These are phyloP conservation scores for Mesoclemmys tuberculata DNA, from an alignment of 2,113 vertebrate genomes.

Conservation along the genomic window DNA sequence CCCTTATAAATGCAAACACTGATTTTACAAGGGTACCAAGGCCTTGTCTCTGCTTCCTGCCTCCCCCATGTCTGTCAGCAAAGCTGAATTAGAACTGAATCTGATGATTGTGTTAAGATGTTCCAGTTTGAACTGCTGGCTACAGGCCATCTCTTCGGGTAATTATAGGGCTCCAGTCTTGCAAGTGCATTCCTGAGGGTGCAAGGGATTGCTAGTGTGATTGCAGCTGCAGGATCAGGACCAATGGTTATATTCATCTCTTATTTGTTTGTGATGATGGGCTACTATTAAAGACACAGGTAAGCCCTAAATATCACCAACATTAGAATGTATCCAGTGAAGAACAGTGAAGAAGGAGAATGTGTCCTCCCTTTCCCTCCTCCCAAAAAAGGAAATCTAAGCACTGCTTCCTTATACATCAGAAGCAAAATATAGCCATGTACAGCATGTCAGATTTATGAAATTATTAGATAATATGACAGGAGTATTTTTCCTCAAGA, in stretches of 20 bases:
- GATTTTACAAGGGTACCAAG: slow-evolving; percentile 59
- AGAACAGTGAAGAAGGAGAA: neutral
- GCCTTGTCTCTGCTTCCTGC: slow-evolving; percentile 62
- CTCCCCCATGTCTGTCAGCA: slow-evolving; percentile 64
- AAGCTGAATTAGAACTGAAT: slow-evolving; percentile 67
- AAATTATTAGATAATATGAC: neutral
- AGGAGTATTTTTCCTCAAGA: neutral
- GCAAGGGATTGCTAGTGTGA: neutral
- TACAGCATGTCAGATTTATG: neutral
- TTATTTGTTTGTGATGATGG: neutral
- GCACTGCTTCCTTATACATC: neutral
- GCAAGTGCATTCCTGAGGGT: neutral
- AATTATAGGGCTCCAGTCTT: neutral
- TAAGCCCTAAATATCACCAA: neutral
- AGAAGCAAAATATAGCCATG: neutral
- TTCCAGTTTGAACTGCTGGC: slow-evolving; percentile 32
- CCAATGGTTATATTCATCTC: neutral
- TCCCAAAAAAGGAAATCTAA: neutral
- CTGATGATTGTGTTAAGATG: slow-evolving; percentile 51
- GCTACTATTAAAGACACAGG: neutral
- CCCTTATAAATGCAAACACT: slow-evolving; percentile 69
- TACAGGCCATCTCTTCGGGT: slow-evolving; percentile 27
- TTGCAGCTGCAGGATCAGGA: neutral
- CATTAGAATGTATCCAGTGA: neutral
- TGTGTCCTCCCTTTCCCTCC: neutral